Conservation (phyloP, 2,113 vertebrate genomes). For the Pomatostomus ruficeps region DNA sequence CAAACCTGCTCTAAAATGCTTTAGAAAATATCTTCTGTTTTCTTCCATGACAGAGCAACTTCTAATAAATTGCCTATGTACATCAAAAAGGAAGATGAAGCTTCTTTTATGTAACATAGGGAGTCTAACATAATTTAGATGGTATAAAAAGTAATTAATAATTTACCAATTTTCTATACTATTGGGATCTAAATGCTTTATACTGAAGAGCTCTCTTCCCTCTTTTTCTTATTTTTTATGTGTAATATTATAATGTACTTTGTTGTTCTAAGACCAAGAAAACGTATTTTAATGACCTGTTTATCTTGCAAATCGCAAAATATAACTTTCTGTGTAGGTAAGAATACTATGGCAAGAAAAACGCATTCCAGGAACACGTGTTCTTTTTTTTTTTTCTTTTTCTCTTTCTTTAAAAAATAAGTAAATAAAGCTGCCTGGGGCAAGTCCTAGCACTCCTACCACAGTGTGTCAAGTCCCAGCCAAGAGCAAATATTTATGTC, state of each 20-base stretch:
- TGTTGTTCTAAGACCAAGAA: not conserved
- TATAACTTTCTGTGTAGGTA: not conserved
- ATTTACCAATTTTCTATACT: not conserved
- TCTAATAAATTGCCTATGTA: not conserved
- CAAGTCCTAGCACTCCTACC: not conserved
- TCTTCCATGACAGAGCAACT: not conserved
- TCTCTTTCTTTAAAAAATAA: not conserved
- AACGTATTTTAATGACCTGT: not conserved
- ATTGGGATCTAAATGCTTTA: not conserved
- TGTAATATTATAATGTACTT: not conserved
- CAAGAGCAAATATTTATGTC: conserved; percentile 50
- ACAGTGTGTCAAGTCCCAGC: conserved; percentile 9
- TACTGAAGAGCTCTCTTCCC: not conserved
- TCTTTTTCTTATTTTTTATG: not conserved
- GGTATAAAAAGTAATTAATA: not conserved
- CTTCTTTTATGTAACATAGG: not conserved
- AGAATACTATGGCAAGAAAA: not conserved
- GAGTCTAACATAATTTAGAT: not conserved
- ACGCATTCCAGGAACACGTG: not conserved
- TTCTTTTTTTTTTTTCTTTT: not conserved
- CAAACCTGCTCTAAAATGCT: not conserved
- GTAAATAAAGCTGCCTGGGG: not conserved
- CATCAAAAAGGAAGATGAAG: not conserved
- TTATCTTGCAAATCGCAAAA: not conserved
- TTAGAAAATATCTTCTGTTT: not conserved